Percentiles rank a stretch among this genome's conserved stretches.
Evolutionary conservation across 1,140 invertebrate genomes (phyloP).

Genomic region (Zaprionus tsacasi): DNA sequence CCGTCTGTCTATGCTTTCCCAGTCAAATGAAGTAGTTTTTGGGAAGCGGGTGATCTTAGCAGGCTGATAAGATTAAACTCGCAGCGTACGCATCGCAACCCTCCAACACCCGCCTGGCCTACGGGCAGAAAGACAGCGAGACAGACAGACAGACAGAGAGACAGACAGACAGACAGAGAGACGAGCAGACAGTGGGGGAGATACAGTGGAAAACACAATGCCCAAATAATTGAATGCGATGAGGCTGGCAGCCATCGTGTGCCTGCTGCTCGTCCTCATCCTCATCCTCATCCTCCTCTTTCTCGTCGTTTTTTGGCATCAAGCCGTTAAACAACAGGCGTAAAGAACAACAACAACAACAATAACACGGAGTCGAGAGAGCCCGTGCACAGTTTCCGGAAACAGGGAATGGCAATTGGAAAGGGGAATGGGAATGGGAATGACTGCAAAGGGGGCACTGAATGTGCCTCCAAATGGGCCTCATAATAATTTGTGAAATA

Average conservation of each 20-base stretch:
- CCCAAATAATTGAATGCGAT: conserved; percentile 82
- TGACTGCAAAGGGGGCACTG: conserved; percentile 29
- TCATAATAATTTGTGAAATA: conserved; percentile 82
- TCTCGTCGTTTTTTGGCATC: conserved; percentile 74
- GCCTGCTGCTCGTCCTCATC: conserved; percentile 31
- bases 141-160: conserved; percentile 14
- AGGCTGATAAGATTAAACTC: conserved; percentile 76
- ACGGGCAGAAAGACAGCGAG: conserved; percentile 30
- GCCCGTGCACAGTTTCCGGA: conserved; percentile 18
- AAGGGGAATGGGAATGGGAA: background rate
- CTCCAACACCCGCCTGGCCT: conserved; percentile 31
- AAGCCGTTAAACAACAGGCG: conserved; percentile 82
- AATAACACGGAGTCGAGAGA: conserved; percentile 28
- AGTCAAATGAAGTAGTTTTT: conserved; percentile 80
- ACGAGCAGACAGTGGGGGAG: conserved; percentile 34
- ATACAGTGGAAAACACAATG: conserved; percentile 60
- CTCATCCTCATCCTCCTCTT: conserved; percentile 19
- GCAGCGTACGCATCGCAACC: conserved; percentile 63
- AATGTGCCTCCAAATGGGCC: conserved; percentile 78
- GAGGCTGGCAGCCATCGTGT: conserved; percentile 72
- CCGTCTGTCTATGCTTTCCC: background rate
- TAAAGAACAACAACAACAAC: conserved; percentile 55
- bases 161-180: conserved; percentile 14
- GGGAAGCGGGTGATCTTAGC: conserved; percentile 71
- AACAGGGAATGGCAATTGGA: background rate